Conservation (phyloP, 2,797 vertebrate genomes). For the Gymnodraco acuticeps region DNA sequence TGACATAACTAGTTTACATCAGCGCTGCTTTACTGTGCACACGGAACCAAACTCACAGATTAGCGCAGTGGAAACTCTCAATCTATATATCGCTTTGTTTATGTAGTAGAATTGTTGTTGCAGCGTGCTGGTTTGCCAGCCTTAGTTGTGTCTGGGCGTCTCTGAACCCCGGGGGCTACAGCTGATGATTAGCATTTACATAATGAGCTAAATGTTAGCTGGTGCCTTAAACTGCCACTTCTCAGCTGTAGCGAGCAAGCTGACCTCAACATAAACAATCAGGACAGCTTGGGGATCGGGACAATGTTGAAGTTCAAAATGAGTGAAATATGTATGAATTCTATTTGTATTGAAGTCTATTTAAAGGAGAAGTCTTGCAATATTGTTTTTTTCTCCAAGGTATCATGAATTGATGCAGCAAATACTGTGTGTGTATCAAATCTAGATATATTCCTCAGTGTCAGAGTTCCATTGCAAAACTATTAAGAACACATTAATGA, state of each 20-base stretch:
- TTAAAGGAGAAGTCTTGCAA: neutral
- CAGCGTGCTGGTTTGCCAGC: slow-evolving; percentile 44
- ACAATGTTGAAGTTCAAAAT: slow-evolving; percentile 8
- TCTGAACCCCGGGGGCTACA: slow-evolving; percentile 61
- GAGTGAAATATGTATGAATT: neutral
- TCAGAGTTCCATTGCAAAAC: no score
- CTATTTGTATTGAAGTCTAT: slow-evolving; percentile 14
- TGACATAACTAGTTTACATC: slow-evolving; percentile 62
- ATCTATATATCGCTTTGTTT: slow-evolving; percentile 44
- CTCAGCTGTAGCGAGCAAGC: slow-evolving; percentile 64
- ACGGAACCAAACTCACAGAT: slow-evolving; percentile 43
- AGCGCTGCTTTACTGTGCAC: slow-evolving; percentile 24
- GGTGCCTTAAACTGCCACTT: slow-evolving; percentile 76
- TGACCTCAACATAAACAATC: slow-evolving; percentile 63
- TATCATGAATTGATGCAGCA: no score
- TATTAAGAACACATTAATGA: no score
- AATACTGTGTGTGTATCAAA: no score
- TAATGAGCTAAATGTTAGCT: slow-evolving; percentile 88
- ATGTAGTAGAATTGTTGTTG: slow-evolving; percentile 39
- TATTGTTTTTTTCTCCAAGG: neutral
- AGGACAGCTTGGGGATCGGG: neutral
- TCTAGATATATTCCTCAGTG: no score
- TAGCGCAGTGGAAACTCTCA: slow-evolving; percentile 17
- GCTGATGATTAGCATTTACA: slow-evolving; percentile 84
- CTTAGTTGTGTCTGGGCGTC: slow-evolving; percentile 56